Evolutionary conservation across 1,140 invertebrate genomes (phyloP), one percentile per base, ranked within the genome.

Genomic region (Apolygus lucorum): DNA sequence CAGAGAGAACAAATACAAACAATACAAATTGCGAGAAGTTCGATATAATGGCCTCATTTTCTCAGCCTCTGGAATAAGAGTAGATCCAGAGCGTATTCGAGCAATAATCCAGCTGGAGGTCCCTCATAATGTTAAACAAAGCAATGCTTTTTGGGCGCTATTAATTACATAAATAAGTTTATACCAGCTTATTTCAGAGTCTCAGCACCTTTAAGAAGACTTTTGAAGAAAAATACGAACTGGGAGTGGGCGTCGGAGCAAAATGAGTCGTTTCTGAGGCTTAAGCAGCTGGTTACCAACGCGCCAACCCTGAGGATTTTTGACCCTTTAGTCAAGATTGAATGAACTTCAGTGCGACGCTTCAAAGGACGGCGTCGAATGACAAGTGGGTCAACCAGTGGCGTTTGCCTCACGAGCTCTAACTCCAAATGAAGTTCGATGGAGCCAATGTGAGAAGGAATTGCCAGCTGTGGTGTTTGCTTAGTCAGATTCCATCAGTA

Each of bases 371-470:
- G n/a, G n/a, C n/a, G n/a, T n/a, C 73, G 0, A 74, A 72, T 22
- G 28, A 67, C 8, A 59, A 28, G 64, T 78, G 73, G 25, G 27
- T 79, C 13, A 78, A 75, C 28, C 74, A 70, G 26, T 72, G 74
- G n/a, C 67, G 74, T 34, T 54, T 76, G 34, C 76, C 76, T 64
- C 72, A 71, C 49, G 70, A 70, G 67, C 74, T 13, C 66, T 78
- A 64, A 77, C 72, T 14, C 70, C 69, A 28, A 68, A 75, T 28
- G 76, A 83, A 72, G 34, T 74, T 54, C 75, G 76, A 24, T 83
- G 81, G 72, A 72, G 77, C 2, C 78, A 80, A 71, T 81, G 81
- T 28, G 80, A 83, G 68, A 81, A 79, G 68, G 80, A 82, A 72
- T 70, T 76, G 17, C 74, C 79, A 17, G 78, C 77, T 25, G 77